These are phyloP conservation scores for Xyrauchen texanus DNA, from an alignment of 2,113 vertebrate species.

Conservation along the genomic window DNA sequence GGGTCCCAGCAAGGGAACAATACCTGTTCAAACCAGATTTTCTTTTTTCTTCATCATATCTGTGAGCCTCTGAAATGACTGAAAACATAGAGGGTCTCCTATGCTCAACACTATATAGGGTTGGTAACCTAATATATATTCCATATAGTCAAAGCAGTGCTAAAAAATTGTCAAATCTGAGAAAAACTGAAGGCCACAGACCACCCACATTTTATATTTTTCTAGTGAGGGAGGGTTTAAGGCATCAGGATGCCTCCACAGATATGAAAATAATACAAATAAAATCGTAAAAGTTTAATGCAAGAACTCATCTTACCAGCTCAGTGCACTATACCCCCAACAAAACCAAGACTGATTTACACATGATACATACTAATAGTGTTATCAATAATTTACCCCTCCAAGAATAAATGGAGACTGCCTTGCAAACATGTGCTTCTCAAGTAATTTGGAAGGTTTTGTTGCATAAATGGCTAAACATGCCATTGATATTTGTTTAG, in stretches of 20 bases:
- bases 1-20: constrained; percentile 6
- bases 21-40: constrained; percentile 16
- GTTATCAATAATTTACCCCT: constrained; percentile 52
- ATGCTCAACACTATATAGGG: neutral
- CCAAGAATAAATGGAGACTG: constrained; percentile 18
- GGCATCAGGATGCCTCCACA: neutral
- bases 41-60: neutral
- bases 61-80: neutral
- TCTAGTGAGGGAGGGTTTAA: neutral
- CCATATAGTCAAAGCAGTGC: neutral
- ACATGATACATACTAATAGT: constrained; percentile 50
- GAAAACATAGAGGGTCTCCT: neutral
- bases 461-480: constrained; percentile 21
- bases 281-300: neutral
- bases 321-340: constrained; percentile 29
- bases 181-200: no score
- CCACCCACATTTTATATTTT: neutral
- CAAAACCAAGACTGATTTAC: constrained; percentile 42
- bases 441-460: neutral
- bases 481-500: constrained; percentile 15
- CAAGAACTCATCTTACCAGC: constrained; percentile 5
- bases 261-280: neutral
- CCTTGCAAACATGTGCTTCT: neutral
- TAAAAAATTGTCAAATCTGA: no score
- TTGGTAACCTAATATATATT: neutral